phyloP scores from a whole-genome alignment of 1,140 invertebrate genomes.

The Megathymus violae region DNA sequence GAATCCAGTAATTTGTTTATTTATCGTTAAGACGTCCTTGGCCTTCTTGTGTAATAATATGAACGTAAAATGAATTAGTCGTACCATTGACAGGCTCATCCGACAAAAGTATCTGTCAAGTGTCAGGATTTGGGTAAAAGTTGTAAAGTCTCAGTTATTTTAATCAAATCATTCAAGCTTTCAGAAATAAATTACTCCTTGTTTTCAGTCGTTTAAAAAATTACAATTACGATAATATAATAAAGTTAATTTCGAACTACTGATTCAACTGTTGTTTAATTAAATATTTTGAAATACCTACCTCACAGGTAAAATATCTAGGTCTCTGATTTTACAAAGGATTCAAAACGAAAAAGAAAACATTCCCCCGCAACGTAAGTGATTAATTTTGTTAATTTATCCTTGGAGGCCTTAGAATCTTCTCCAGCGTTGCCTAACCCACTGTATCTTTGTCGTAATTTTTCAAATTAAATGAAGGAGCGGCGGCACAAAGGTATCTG shows the following conservation, averaged over 20 bases:
- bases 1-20: no score
- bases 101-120: no score
- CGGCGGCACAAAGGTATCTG: slow-evolving; percentile 36
- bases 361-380: slow-evolving; percentile 45
- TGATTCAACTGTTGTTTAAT: neutral
- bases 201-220: no score
- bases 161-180: no score
- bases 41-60: no score
- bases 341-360: slow-evolving; percentile 22
- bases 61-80: no score
- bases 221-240: no score
- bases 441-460: slow-evolving; percentile 49
- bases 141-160: no score
- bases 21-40: no score
- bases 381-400: slow-evolving; percentile 58
- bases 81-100: no score
- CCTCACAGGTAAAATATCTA: slow-evolving; percentile 12
- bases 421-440: slow-evolving; percentile 50
- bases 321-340: slow-evolving; percentile 23
- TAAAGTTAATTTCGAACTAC: neutral
- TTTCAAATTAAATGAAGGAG: slow-evolving; percentile 50
- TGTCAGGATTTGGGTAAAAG: no score
- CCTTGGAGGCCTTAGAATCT: slow-evolving; percentile 46
- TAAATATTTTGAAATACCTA: slow-evolving; percentile 11
- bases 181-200: no score